Base-by-base conservation (phyloP, 2,797 vertebrate genomes). In the Smutsia temminckii region DNA sequence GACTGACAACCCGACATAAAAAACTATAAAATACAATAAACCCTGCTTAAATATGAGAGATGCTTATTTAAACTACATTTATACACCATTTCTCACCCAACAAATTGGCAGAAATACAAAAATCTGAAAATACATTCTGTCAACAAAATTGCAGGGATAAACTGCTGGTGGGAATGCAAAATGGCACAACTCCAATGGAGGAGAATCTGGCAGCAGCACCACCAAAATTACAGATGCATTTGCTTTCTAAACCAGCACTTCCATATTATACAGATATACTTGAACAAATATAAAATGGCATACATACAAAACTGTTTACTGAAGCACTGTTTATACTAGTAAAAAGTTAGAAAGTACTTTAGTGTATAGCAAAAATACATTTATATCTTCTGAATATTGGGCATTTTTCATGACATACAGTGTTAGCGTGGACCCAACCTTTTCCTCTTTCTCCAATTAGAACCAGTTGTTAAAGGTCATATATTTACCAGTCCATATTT, bases 251-350 rank as follows among this genome's bases (percentile, higher is more conserved):
- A 87, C 63, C 40, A 89, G 57, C 18, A 69, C 75, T 93, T 29
- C 25, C 57, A 34, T 29, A 55, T 55, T 32, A 90, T 40, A 69
- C 1, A 71, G 46, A 57, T 46, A 59, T 5, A 55, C 6, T 17
- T 71, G 53, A 21, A 95, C 37, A 93, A 93, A 64, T 81, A 85
- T 53, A 79, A 95, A 78, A 79, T 90, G 63, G 81, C 63, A 88
- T 37, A 80, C 5, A 66, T 57, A 86, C 0, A 18, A 90, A 69
- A 61, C 57, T 72, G 37, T 68, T 61, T 77, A 90, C 21, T 81
- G 49, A 91, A 85, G n/a, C 32, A 75, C 21, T 40, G 14, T 59
- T 25, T 85, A 66, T 42, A 85, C 57, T 11, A 55, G 69, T 87
- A 93, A 79, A 84, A 92, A 37, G 40, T 89, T 32, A 75, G 42